Conservation (phyloP, 2,888 invertebrate species). For the Acanthosoma haemorrhoidale region DNA sequence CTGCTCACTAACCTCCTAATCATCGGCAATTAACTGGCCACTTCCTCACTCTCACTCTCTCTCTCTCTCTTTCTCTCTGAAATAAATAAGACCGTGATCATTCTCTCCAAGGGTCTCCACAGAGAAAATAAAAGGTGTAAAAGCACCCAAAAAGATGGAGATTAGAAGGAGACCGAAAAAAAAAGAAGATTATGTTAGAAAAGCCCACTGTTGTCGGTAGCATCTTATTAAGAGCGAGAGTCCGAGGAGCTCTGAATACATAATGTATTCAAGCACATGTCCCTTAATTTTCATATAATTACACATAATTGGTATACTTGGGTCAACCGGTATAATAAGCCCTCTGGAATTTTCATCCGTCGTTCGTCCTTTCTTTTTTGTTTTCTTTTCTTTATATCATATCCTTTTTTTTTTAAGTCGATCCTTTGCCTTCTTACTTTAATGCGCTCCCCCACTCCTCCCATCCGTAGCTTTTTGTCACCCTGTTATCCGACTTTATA, state of each 20-base stretch:
- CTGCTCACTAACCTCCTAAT: neutral
- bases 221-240: neutral
- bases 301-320: conserved; percentile 6
- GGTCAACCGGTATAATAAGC: conserved; percentile 18
- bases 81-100: no score
- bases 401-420: neutral
- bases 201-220: neutral
- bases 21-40: neutral
- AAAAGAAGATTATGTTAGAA: no score
- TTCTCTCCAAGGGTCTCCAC: neutral
- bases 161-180: no score
- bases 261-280: conserved; percentile 22
- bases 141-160: neutral
- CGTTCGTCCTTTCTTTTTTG: neutral
- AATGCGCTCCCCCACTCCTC: neutral
- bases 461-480: neutral
- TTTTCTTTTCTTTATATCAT: neutral
- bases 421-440: neutral
- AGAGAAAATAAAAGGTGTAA: neutral
- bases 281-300: conserved; percentile 21
- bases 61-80: no score
- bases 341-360: neutral
- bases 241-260: neutral
- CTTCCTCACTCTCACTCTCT: no score
- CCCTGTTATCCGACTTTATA: conserved; percentile 9